Percentiles rank a stretch among this genome's conserved stretches.
Conservation (phyloP, 2,113 vertebrate genomes). For the Lophochroa leadbeateri region DNA sequence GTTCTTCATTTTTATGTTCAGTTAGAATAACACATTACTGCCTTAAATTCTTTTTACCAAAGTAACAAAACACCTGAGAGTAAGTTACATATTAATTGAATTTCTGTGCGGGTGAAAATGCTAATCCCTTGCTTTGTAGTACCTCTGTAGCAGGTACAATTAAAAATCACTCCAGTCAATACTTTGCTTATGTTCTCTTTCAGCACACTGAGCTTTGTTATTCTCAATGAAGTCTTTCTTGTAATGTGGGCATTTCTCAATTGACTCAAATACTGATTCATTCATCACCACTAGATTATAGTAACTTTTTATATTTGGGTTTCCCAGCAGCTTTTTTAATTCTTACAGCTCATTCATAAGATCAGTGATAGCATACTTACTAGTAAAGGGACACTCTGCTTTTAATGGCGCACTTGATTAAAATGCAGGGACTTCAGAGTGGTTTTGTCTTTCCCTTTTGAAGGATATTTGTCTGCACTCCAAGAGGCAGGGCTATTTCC, state of each 20-base stretch:
- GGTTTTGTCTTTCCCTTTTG: constrained; percentile 57
- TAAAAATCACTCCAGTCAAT: not conserved
- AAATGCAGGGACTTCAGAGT: constrained; percentile 15
- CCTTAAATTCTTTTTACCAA: constrained; percentile 28
- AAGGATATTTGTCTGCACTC: constrained; percentile 34
- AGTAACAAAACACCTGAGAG: not conserved
- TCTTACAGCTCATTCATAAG: constrained; percentile 73
- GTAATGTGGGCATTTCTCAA: constrained; percentile 50
- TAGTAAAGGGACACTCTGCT: constrained; percentile 34
- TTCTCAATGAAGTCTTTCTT: constrained; percentile 52
- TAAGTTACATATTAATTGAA: constrained; percentile 20
- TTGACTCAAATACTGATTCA: constrained; percentile 72
- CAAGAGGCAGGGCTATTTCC: constrained; percentile 13
- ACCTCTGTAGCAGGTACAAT: not conserved
- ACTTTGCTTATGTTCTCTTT: not conserved
- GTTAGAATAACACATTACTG: not conserved
- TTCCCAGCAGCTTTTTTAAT: constrained; percentile 66
- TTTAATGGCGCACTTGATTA: constrained; percentile 24
- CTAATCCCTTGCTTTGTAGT: not conserved
- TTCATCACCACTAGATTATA: constrained; percentile 75
- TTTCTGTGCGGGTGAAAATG: constrained; percentile 18
- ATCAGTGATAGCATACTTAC: constrained; percentile 36
- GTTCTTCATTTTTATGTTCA: not conserved
- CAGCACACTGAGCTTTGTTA: constrained; percentile 2
- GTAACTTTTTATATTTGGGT: constrained; percentile 69